Percentiles rank a stretch among this genome's conserved stretches.
phyloP scores from a whole-genome alignment of 2,888 invertebrate species.

The Elysia crispata region DNA sequence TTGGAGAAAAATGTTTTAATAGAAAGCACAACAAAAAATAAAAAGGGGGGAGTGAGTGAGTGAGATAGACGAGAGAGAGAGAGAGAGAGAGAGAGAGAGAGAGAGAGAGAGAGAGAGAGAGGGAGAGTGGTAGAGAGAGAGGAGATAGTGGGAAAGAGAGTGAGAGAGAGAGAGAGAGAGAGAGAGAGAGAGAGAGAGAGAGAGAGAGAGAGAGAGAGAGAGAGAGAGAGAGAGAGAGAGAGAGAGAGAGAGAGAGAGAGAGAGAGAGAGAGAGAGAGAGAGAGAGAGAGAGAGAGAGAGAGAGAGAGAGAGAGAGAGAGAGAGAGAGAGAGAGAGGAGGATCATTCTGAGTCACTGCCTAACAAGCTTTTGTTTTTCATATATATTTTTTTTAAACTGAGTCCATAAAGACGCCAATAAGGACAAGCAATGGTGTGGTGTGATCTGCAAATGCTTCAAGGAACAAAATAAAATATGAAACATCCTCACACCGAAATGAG shows the following conservation, averaged over 20 bases:
- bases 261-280: not conserved
- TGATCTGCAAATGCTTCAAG: no score
- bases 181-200: not conserved
- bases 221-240: not conserved
- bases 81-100: conserved; percentile 7
- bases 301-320: conserved; percentile 24
- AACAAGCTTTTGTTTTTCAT: no score
- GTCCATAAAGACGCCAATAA: no score
- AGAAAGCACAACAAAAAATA: no score
- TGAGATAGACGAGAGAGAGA: no score
- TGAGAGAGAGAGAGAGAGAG: not conserved
- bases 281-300: conserved; percentile 10
- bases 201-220: not conserved
- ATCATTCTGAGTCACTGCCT: no score
- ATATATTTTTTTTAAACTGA: no score
- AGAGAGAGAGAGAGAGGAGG: conserved; percentile 17
- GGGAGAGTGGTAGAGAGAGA: not conserved
- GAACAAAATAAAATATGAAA: no score
- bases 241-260: conserved; percentile 3
- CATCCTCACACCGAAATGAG: no score
- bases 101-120: conserved; percentile 14
- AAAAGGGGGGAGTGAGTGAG: no score
- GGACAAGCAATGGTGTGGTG: no score
- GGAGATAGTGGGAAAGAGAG: not conserved
- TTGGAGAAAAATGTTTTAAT: no score